Conservation (phyloP, 2,113 vertebrate genomes). For the Rhombomys opimus region DNA sequence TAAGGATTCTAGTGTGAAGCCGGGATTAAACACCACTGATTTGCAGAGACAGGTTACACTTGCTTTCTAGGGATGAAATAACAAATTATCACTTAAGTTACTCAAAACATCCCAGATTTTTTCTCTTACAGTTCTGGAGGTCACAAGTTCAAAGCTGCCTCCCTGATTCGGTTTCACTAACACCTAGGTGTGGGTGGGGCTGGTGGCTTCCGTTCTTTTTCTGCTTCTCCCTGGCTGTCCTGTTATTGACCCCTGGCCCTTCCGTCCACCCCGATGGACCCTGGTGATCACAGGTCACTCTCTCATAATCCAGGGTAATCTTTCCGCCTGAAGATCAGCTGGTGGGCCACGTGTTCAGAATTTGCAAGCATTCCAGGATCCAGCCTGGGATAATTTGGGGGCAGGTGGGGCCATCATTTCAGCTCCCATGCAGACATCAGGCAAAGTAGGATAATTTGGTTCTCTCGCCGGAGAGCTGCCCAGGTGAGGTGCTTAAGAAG, state of each 20-base stretch:
- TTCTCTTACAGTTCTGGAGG: neutral
- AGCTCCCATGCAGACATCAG: neutral
- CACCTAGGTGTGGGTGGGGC: neutral
- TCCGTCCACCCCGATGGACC: neutral
- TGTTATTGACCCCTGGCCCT: neutral
- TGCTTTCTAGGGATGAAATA: neutral
- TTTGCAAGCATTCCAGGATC: neutral
- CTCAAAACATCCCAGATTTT: neutral
- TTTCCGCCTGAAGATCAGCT: neutral
- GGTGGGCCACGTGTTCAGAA: neutral
- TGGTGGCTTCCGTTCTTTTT: neutral
- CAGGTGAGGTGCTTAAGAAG: neutral
- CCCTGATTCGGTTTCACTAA: neutral
- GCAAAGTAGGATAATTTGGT: neutral
- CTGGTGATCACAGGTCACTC: neutral
- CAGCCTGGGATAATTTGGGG: neutral
- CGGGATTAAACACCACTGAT: neutral
- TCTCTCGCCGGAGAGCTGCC: neutral
- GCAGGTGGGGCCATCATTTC: neutral
- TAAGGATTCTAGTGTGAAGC: neutral
- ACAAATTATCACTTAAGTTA: neutral
- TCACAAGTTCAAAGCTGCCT: neutral
- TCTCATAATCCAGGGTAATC: neutral
- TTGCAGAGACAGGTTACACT: neutral
- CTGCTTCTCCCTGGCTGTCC: neutral